Conservation (phyloP, 2,113 vertebrate genomes). For the Pseudonaja textilis region DNA sequence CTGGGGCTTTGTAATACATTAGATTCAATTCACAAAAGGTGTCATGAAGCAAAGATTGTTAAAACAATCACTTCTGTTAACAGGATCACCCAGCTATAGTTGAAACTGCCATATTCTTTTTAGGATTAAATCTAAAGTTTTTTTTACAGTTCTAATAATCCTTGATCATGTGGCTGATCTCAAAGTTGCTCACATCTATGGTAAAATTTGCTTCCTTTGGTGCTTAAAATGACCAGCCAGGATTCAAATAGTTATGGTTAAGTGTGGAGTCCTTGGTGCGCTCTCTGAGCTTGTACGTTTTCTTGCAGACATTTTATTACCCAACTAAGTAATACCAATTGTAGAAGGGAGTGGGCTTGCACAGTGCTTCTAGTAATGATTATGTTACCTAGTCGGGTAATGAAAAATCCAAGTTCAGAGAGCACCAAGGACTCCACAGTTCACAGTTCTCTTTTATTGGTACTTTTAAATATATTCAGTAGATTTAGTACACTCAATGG, state of each 20-base stretch:
- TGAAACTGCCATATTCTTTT: neutral
- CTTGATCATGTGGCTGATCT: neutral
- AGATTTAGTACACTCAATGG: neutral
- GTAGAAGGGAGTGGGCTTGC: neutral
- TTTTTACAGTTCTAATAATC: neutral
- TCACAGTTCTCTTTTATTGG: neutral
- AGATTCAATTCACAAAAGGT: neutral
- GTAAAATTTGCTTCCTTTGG: neutral
- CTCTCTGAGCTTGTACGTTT: neutral
- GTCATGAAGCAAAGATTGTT: neutral
- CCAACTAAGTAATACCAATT: neutral
- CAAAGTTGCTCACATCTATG: neutral
- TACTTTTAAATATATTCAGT: neutral
- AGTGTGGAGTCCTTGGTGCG: neutral
- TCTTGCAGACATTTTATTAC: neutral
- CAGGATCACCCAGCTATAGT: neutral
- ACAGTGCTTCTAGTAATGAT: neutral
- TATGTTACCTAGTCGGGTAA: neutral
- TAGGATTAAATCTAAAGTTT: neutral
- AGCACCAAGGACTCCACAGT: neutral
- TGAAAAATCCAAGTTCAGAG: neutral
- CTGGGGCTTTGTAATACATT: neutral
- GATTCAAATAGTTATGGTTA: neutral
- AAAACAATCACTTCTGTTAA: neutral
- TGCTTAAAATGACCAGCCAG: too few relatives aligned